Evolutionary conservation across 2,888 invertebrate species (phyloP).

Genomic region (Lissonota sp.): DNA sequence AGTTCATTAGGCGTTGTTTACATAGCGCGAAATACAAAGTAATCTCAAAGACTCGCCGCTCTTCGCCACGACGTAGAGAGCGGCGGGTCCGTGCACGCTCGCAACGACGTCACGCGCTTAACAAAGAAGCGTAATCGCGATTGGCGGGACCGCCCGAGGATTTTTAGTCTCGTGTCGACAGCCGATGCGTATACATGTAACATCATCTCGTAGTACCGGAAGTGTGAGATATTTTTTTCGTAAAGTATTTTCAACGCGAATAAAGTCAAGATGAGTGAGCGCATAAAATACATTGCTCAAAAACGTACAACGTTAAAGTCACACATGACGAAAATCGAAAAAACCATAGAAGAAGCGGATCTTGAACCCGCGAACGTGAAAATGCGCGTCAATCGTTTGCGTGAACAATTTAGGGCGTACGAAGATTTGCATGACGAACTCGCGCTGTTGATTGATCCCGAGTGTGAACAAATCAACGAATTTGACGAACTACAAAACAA

Average conservation of each 20-base stretch:
- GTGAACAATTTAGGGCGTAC: slow-evolving; percentile 16
- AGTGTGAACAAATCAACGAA: neutral
- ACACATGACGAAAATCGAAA: slow-evolving; percentile 1
- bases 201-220: too few relatives aligned
- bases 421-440: slow-evolving; percentile 68
- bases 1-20: too few relatives aligned
- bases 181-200: slow-evolving; percentile 5
- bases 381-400: slow-evolving; percentile 8
- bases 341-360: slow-evolving; percentile 5
- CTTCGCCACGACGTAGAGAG: slow-evolving; percentile 20
- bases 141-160: neutral
- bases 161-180: neutral
- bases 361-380: neutral
- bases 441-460: slow-evolving; percentile 38
- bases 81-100: neutral
- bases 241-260: neutral
- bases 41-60: too few relatives aligned
- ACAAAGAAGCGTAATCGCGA: too few relatives aligned
- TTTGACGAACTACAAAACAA: slow-evolving; percentile 14
- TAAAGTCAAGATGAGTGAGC: neutral
- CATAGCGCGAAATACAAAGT: too few relatives aligned
- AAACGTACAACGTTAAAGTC: slow-evolving; percentile 18
- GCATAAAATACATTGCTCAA: slow-evolving; percentile 8
- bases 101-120: neutral
- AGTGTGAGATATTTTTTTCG: too few relatives aligned